phyloP scores from a whole-genome alignment of 2,888 invertebrate species.

The Pecten maximus region DNA sequence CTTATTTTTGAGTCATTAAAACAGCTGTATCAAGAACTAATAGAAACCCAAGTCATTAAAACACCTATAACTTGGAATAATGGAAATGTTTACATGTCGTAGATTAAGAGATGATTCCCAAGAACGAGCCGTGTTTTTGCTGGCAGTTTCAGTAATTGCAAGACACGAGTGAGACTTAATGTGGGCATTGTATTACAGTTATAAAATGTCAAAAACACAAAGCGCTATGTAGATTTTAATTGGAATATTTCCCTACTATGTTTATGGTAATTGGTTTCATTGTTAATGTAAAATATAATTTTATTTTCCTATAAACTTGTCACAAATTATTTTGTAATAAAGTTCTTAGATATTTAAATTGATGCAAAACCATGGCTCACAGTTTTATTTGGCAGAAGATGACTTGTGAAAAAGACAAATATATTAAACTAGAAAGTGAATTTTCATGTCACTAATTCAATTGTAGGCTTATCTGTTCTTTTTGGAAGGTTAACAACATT shows the following conservation, averaged over 20 bases:
- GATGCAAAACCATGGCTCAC: not conserved
- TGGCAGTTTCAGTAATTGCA: not conserved
- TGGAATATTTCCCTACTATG: not conserved
- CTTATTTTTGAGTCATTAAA: not conserved
- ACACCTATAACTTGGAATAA: not conserved
- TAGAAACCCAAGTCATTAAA: not conserved
- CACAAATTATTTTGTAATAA: slow-evolving; percentile 4
- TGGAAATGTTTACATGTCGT: not conserved
- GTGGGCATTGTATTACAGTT: not conserved
- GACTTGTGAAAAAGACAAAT: not conserved
- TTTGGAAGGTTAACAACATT: not conserved
- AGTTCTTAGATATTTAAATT: not conserved
- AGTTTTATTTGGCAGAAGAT: not conserved
- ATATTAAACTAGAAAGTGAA: not conserved
- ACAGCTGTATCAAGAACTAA: not conserved
- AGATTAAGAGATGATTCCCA: not conserved
- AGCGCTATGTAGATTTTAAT: slow-evolving; percentile 17
- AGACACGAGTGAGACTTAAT: not conserved
- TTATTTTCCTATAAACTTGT: slow-evolving; percentile 14
- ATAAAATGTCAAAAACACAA: not conserved
- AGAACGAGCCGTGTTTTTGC: not conserved
- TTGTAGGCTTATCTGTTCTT: not conserved
- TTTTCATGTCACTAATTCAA: not conserved
- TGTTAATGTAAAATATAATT: slow-evolving; percentile 12
- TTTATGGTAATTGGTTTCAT: slow-evolving; percentile 25